Conservation (phyloP, 2,888 invertebrate species). For the Drosophila greeni region DNA sequence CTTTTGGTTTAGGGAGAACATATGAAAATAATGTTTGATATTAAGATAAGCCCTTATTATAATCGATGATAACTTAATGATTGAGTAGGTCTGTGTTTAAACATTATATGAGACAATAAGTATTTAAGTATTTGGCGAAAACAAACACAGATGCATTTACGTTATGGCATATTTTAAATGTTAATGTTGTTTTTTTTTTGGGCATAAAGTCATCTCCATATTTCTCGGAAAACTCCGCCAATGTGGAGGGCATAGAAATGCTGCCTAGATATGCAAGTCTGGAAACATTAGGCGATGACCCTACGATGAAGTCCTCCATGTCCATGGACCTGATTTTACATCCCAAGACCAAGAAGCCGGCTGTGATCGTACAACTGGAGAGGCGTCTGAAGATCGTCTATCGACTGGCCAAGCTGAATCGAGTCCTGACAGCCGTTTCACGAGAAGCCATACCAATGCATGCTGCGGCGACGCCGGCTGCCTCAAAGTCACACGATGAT, state of each 20-base stretch:
- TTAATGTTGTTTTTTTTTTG: conserved; percentile 2
- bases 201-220: conserved; percentile 11
- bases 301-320: neutral
- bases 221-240: conserved; percentile 31
- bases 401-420: conserved; percentile 53
- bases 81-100: neutral
- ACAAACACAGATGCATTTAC: conserved; percentile 13
- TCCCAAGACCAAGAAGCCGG: conserved; percentile 55
- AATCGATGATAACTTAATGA: neutral
- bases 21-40: neutral
- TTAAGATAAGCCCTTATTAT: neutral
- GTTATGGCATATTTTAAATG: conserved; percentile 2
- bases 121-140: conserved; percentile 4
- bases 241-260: conserved; percentile 45
- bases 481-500: conserved; percentile 56
- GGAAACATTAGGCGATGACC: neutral
- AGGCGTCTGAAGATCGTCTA: conserved; percentile 54
- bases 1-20: neutral
- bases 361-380: conserved; percentile 48
- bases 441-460: conserved; percentile 67
- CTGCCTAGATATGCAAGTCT: conserved; percentile 31
- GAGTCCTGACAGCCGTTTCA: conserved; percentile 41
- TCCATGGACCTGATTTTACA: conserved; percentile 55
- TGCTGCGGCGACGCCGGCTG: conserved; percentile 15
- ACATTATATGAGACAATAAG: conserved; percentile 10